Conservation (phyloP, 2,888 invertebrate genomes). For the Zygaena filipendulae region DNA sequence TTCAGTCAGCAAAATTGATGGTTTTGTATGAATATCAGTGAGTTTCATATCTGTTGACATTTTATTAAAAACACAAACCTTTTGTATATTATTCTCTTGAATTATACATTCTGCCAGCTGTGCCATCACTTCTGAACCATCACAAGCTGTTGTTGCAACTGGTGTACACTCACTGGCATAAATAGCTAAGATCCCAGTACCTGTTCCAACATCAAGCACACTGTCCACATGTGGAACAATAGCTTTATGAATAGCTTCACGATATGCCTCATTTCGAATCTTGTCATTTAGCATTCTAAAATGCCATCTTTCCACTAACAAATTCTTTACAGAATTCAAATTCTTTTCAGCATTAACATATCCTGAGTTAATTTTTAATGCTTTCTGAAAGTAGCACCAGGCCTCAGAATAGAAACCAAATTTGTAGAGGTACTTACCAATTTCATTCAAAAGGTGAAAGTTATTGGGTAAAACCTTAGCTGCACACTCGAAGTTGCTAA, state of each 20-base stretch:
- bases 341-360: constrained; percentile 73
- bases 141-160: constrained; percentile 72
- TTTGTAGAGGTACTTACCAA: constrained; percentile 54
- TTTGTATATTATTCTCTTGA: constrained; percentile 57
- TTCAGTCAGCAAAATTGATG: constrained; percentile 77
- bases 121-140: constrained; percentile 72
- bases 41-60: constrained; percentile 68
- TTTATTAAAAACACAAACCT: constrained; percentile 64
- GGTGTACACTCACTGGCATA: constrained; percentile 71
- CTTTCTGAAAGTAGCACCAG: constrained; percentile 64
- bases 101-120: constrained; percentile 60
- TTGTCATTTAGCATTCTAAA: constrained; percentile 85
- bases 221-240: constrained; percentile 49
- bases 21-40: constrained; percentile 62
- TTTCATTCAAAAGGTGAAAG: constrained; percentile 36
- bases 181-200: constrained; percentile 79
- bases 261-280: constrained; percentile 73
- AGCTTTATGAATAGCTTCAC: constrained; percentile 68
- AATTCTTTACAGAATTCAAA: constrained; percentile 74
- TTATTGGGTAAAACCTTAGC: constrained; percentile 32
- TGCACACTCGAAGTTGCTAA: constrained; percentile 34
- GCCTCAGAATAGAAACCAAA: constrained; percentile 67
- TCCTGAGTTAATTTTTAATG: constrained; percentile 51
- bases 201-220: constrained; percentile 81
- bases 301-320: constrained; percentile 82